phyloP scores from a whole-genome alignment of 2,113 vertebrate species.

The Ceratotherium simum region DNA sequence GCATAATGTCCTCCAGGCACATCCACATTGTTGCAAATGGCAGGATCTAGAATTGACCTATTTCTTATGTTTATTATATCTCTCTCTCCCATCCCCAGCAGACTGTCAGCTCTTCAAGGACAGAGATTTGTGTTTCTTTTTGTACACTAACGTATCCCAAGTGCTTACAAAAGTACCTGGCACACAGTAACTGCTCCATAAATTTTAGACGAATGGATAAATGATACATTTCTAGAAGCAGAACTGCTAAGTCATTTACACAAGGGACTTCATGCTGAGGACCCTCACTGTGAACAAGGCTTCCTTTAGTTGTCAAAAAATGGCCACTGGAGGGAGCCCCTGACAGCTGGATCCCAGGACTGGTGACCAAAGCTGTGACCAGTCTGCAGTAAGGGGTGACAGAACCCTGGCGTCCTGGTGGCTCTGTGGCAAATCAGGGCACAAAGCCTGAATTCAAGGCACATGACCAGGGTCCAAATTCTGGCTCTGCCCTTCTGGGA shows the following conservation, averaged over 20 bases:
- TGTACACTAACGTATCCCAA: background rate
- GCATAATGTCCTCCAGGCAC: background rate
- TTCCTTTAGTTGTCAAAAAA: background rate
- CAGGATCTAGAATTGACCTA: background rate
- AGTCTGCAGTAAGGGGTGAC: background rate
- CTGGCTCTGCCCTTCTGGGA: background rate
- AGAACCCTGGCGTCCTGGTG: background rate
- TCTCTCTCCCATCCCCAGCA: background rate
- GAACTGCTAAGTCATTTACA: background rate
- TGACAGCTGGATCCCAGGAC: background rate
- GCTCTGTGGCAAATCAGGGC: background rate
- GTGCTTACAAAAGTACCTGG: background rate
- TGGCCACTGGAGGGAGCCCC: slow-evolving; percentile 58
- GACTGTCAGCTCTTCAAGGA: background rate
- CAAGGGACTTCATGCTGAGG: background rate
- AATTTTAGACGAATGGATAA: background rate
- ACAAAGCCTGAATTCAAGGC: background rate
- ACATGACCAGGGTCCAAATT: background rate
- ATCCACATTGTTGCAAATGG: background rate
- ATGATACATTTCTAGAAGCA: background rate
- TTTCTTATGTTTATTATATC: background rate
- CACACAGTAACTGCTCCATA: background rate
- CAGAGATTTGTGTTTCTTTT: background rate
- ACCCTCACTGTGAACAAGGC: background rate
- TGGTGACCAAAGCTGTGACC: background rate